phyloP scores from a whole-genome alignment of 1,140 invertebrate genomes.

The Camponotus floridanus region DNA sequence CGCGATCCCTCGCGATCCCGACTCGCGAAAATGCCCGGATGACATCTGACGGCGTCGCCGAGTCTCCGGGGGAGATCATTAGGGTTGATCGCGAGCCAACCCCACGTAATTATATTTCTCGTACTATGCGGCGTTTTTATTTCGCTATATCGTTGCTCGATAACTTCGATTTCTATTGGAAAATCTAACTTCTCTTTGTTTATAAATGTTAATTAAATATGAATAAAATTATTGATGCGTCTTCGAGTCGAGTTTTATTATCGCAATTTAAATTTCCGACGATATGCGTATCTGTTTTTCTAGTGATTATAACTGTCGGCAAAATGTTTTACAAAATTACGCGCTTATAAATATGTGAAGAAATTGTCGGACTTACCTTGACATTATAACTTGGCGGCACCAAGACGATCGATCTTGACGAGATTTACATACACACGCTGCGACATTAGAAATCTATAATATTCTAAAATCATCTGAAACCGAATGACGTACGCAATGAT shows the following conservation, averaged over 20 bases:
- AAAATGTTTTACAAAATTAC: slow-evolving; percentile 41
- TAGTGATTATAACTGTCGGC: slow-evolving; percentile 35
- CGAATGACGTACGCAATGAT: slow-evolving; percentile 39
- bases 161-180: background rate
- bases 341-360: background rate
- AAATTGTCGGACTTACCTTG: slow-evolving; percentile 56
- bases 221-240: too few species aligned
- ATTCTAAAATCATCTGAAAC: slow-evolving; percentile 33
- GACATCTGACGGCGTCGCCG: slow-evolving; percentile 31
- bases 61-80: background rate
- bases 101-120: background rate
- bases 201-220: too few species aligned
- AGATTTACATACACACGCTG: background rate
- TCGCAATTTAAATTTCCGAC: background rate
- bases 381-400: slow-evolving; percentile 12
- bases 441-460: slow-evolving; percentile 23
- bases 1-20: background rate
- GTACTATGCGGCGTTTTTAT: background rate
- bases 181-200: background rate
- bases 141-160: too few species aligned
- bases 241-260: too few species aligned
- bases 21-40: slow-evolving; percentile 2
- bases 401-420: slow-evolving; percentile 5
- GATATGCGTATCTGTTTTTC: background rate
- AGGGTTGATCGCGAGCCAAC: background rate